Percentiles rank a stretch among this genome's conserved stretches.
These are phyloP conservation scores for Germaria angustata DNA, from an alignment of 2,888 invertebrate genomes.

Conservation along the genomic window DNA sequence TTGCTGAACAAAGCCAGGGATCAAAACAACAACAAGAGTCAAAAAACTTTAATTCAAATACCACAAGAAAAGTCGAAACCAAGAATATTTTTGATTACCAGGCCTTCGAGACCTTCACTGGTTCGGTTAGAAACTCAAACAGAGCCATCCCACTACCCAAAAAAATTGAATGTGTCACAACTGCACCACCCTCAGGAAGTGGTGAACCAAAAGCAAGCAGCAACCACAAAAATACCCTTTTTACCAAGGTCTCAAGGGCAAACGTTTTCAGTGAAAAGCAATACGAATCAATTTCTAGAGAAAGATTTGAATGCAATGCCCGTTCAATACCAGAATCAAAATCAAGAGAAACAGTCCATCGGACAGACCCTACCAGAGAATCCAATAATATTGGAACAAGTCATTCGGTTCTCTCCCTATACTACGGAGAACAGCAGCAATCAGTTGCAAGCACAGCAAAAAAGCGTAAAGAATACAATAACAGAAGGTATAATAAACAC, in stretches of 20 bases:
- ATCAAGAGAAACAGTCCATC: constrained; percentile 15
- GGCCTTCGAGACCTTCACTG: constrained; percentile 54
- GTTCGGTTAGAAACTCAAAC: constrained; percentile 47
- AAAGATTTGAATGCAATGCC: constrained; percentile 47
- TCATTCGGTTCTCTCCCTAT: constrained; percentile 16
- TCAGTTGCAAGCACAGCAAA: constrained; percentile 27
- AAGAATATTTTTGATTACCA: constrained; percentile 66
- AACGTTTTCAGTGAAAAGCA: constrained; percentile 72
- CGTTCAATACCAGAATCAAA: constrained; percentile 25
- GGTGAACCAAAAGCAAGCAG: constrained; percentile 62
- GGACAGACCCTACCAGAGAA: constrained; percentile 8
- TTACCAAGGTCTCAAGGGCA: constrained; percentile 75
- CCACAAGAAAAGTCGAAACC: constrained; percentile 52
- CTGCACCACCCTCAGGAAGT: constrained; percentile 36
- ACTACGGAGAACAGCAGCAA: constrained; percentile 23
- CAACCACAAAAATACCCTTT: constrained; percentile 76
- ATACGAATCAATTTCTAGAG: constrained; percentile 57
- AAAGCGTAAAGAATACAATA: constrained; percentile 40
- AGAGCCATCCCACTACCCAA: constrained; percentile 54
- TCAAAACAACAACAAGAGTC: constrained; percentile 41
- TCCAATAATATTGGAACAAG: constrained; percentile 35
- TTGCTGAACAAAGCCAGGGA: constrained; percentile 64
- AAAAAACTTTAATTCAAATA: constrained; percentile 57
- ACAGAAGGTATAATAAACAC: constrained; percentile 32
- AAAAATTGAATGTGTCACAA: constrained; percentile 62